phyloP scores from a whole-genome alignment of 2,113 vertebrate species.

The Lampris megalopsis region DNA sequence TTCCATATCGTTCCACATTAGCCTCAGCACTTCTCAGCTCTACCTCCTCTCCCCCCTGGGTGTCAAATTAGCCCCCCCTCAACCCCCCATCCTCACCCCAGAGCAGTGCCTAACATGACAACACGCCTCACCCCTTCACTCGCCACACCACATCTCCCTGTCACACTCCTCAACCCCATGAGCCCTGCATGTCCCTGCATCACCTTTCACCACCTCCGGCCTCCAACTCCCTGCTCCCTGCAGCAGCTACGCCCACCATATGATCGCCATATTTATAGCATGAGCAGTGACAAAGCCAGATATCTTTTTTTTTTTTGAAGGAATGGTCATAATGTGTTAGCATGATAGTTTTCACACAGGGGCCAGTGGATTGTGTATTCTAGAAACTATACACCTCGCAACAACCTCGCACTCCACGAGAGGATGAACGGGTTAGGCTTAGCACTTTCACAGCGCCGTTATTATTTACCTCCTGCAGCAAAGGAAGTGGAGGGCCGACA shows the following conservation, averaged over 20 bases:
- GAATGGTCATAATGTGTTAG: slow-evolving; percentile 33
- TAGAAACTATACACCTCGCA: slow-evolving; percentile 42
- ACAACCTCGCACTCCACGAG: slow-evolving; percentile 49
- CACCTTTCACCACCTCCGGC: slow-evolving; percentile 32
- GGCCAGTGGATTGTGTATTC: slow-evolving; percentile 5
- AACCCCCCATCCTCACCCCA: neutral
- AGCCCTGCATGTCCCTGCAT: slow-evolving; percentile 29
- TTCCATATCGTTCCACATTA: slow-evolving; percentile 40
- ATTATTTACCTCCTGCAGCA: slow-evolving; percentile 47
- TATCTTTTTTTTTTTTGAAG: neutral
- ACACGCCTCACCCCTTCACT: slow-evolving; percentile 50
- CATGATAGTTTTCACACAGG: slow-evolving; percentile 39
- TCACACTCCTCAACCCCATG: slow-evolving; percentile 33
- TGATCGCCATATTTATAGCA: slow-evolving; percentile 43
- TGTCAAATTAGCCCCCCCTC: slow-evolving; percentile 59
- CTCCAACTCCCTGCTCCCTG: slow-evolving; percentile 27
- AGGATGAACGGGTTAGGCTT: slow-evolving; percentile 40
- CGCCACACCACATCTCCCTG: slow-evolving; percentile 8
- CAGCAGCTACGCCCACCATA: slow-evolving; percentile 33
- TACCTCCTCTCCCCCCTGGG: slow-evolving; percentile 11
- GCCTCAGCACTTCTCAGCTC: slow-evolving; percentile 40
- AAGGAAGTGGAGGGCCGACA: too few species aligned
- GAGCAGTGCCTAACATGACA: slow-evolving; percentile 50
- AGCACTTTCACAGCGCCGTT: slow-evolving; percentile 52
- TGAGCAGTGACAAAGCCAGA: slow-evolving; percentile 28